Evolutionary conservation across 2,888 invertebrate genomes (phyloP), one percentile per base, ranked within the genome.

Genomic region (Chrysodeixis includens): DNA sequence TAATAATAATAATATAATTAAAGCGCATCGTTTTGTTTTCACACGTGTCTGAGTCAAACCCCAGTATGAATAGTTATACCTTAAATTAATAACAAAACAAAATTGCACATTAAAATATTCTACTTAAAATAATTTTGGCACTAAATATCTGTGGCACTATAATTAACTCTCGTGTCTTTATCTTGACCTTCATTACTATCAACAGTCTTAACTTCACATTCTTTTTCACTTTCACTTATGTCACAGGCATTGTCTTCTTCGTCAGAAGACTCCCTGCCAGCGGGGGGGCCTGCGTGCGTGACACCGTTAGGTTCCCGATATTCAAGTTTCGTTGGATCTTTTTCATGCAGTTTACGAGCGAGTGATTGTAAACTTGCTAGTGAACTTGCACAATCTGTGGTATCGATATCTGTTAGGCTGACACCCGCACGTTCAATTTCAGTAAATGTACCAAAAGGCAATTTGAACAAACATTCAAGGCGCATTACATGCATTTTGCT

Each of bases 401-500:
- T 99, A 89, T 99, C 99, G 84, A 99, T 98, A 88, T 99, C 98
- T 68, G 98, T 98, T 77, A 99, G 96, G 92, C 98, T 97, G 71
- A 98, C 97, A 74, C 98, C 98, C 49, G 97, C 98, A 56, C 98
- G 96, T 92, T 98, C 99, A 86, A 99, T 97, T 93, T 99, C 98
- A 10, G 98, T 98, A 88, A 98, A 99, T 53, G 99, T 98, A 61
- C 99, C 99, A 86, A 98, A 98, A 0, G 99, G 99, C 78, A 99
- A 94, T 92, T 99, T 99, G 65, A 98, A 98, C 74, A 98, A 94
- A 88, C 98, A 98, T 91, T 99, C 99, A 73, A 99, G 95, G 83
- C 98, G 97, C 97, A 98, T 98, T 51, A 99, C 98, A 88, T 99
- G 99, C 96, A 98, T 98, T 95, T 99, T 99, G 74, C 99, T 99